phyloP scores from a whole-genome alignment of 2,888 invertebrate genomes.

The Stratiomys singularior region DNA sequence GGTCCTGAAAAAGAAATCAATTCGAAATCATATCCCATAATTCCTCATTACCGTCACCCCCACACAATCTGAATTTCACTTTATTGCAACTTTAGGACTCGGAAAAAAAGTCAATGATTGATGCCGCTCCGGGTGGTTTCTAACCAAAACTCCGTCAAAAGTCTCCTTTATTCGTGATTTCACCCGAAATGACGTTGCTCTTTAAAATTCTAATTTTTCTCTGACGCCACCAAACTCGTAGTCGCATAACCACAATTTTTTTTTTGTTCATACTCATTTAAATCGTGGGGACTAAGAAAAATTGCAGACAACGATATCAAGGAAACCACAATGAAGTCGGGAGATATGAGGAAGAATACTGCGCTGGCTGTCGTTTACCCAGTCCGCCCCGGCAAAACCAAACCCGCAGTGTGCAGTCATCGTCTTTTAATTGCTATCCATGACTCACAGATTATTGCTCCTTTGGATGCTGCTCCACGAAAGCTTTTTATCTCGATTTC shows the following conservation, averaged over 20 bases:
- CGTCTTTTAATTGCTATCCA: constrained; percentile 43
- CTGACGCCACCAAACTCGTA: constrained; percentile 19
- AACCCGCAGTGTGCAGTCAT: constrained; percentile 30
- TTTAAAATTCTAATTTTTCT: constrained; percentile 39
- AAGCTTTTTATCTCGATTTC: constrained; percentile 14
- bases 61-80: constrained; percentile 9
- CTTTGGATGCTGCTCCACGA: constrained; percentile 3
- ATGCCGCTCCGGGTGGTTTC: constrained; percentile 58
- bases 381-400: constrained; percentile 14
- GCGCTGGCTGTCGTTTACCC: not conserved
- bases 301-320: not conserved
- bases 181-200: constrained; percentile 15
- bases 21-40: no score
- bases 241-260: constrained; percentile 5
- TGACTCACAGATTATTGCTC: constrained; percentile 41
- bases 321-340: not conserved
- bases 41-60: not conserved
- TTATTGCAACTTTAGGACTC: constrained; percentile 19
- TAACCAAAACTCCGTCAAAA: constrained; percentile 11
- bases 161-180: not conserved
- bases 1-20: no score
- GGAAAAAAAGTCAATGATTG: constrained; percentile 55
- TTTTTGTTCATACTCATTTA: constrained; percentile 19
- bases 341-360: not conserved
- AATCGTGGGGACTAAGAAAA: not conserved